These are phyloP conservation scores for Sminthurinus aureus DNA, from an alignment of 2,888 invertebrate species.

Conservation along the genomic window DNA sequence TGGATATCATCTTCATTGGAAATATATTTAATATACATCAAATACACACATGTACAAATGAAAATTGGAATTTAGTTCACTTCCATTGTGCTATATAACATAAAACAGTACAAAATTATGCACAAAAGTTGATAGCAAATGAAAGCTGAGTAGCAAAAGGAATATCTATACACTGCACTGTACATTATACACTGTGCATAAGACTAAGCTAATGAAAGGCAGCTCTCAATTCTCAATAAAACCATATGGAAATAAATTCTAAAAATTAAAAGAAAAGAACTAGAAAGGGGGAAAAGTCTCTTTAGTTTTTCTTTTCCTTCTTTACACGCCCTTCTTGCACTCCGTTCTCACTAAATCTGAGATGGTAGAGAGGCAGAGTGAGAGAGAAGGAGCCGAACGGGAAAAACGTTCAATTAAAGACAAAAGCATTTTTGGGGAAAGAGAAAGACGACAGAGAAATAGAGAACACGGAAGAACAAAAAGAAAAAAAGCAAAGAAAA, in stretches of 20 bases:
- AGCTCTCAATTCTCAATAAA: conserved; percentile 1
- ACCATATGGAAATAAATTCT: not conserved
- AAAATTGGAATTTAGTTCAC: too few relatives aligned
- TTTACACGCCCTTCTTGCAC: too few relatives aligned
- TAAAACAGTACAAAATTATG: too few relatives aligned
- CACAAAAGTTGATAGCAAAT: too few relatives aligned
- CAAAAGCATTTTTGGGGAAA: conserved; percentile 28
- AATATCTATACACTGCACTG: too few relatives aligned
- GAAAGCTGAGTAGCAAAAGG: too few relatives aligned
- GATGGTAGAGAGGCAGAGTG: conserved; percentile 13
- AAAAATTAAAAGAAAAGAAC: conserved; percentile 15
- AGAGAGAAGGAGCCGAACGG: not conserved
- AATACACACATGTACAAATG: too few relatives aligned
- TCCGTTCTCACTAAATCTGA: not conserved
- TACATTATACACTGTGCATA: too few relatives aligned
- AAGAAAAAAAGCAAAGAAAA: not conserved
- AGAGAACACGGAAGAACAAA: conserved; percentile 9
- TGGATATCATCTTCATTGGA: too few relatives aligned
- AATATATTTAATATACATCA: too few relatives aligned
- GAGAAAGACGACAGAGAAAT: not conserved
- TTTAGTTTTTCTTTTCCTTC: not conserved
- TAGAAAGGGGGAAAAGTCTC: not conserved
- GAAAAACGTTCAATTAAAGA: conserved; percentile 32
- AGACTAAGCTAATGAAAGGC: not conserved
- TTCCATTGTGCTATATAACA: too few relatives aligned